Evolutionary conservation across 2,113 vertebrate species (phyloP).

Genomic region (Otolemur garnettii): DNA sequence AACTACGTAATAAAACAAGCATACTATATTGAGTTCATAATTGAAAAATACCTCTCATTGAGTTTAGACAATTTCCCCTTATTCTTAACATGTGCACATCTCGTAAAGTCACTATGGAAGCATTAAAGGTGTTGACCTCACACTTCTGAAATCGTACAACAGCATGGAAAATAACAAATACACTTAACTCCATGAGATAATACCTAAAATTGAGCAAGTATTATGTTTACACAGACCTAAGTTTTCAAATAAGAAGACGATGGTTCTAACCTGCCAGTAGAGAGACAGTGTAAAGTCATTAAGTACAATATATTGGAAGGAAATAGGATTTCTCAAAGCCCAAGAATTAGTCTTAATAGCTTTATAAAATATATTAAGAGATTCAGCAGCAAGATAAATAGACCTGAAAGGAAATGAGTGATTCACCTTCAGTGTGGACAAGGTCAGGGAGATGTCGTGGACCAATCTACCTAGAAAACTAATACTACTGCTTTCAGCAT

Average conservation of each 20-base stretch:
- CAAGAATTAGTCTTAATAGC: not conserved
- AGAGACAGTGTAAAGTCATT: not conserved
- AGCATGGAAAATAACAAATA: not conserved
- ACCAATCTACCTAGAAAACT: not conserved
- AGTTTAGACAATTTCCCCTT: not conserved
- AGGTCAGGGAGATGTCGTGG: fast-evolving
- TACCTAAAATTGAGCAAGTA: not conserved
- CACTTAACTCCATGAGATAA: not conserved
- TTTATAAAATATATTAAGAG: not conserved
- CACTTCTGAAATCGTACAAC: not conserved
- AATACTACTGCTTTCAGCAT: not conserved
- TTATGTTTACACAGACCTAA: constrained; percentile 12
- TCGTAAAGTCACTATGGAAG: not conserved
- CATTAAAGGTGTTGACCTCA: not conserved
- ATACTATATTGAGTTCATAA: not conserved
- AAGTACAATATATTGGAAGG: not conserved
- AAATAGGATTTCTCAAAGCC: not conserved
- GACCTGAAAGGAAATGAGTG: not conserved
- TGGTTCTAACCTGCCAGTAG: not conserved
- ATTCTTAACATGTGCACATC: not conserved
- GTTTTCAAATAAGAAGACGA: not conserved
- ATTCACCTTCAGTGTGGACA: not conserved
- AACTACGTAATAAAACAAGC: not conserved
- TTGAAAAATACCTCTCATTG: not conserved
- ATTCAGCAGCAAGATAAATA: not conserved